These are phyloP conservation scores for Sinohyriopsis cumingii DNA, from an alignment of 2,888 invertebrate genomes.

Conservation along the genomic window DNA sequence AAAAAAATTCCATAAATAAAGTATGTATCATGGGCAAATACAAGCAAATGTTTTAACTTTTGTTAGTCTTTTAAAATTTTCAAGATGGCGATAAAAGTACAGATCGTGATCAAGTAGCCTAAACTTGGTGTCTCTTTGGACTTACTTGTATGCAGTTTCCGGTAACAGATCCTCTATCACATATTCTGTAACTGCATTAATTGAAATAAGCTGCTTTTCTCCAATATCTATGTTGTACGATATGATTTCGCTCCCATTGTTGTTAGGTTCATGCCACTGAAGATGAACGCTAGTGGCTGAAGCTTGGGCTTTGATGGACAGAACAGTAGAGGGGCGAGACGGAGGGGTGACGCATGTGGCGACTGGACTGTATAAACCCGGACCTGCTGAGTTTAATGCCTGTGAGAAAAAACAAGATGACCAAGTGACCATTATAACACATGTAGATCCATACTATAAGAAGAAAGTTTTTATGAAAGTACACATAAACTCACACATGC, in stretches of 20 bases:
- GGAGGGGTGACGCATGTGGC: constrained; percentile 83
- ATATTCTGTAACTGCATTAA: constrained; percentile 71
- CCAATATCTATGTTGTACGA: constrained; percentile 84
- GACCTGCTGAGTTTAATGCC: constrained; percentile 88
- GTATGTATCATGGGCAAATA: too few relatives aligned
- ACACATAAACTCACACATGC: too few relatives aligned
- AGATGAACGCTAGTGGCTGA: constrained; percentile 79
- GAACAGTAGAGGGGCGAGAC: constrained; percentile 83
- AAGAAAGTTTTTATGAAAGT: too few relatives aligned
- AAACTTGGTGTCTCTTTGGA: constrained; percentile 5
- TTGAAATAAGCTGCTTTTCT: constrained; percentile 57
- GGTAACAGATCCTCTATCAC: constrained; percentile 82
- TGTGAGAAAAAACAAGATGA: constrained; percentile 66
- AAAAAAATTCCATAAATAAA: too few relatives aligned
- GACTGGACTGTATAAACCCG: constrained; percentile 81
- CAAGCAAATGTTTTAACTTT: too few relatives aligned
- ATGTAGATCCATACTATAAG: too few relatives aligned
- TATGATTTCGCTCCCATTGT: constrained; percentile 84
- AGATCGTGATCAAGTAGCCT: background rate
- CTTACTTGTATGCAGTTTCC: constrained; percentile 82
- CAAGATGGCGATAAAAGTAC: background rate
- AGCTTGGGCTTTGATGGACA: constrained; percentile 72
- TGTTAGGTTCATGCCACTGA: constrained; percentile 83
- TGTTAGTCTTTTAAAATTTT: too few relatives aligned
- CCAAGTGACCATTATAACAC: too few relatives aligned